Conservation (phyloP, 1,140 invertebrate genomes). For the Anthonomus grandis region DNA sequence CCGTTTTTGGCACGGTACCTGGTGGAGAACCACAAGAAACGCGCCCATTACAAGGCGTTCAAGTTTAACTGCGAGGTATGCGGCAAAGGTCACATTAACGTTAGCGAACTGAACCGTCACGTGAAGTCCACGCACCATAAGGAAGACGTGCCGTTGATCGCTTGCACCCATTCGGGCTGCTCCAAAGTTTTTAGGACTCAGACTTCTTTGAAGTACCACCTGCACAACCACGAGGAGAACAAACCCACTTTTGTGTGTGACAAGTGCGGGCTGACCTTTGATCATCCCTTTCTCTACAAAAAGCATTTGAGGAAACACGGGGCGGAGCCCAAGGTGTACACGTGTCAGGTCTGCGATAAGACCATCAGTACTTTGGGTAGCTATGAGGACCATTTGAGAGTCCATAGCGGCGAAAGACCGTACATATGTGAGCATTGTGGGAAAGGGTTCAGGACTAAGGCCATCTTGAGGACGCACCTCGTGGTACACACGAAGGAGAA, state of each 20-base stretch:
- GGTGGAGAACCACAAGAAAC: conserved; percentile 8
- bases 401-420: conserved; percentile 50
- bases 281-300: conserved; percentile 6
- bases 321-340: conserved; percentile 3
- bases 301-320: conserved; percentile 7
- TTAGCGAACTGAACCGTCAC: conserved; percentile 11
- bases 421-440: conserved; percentile 50
- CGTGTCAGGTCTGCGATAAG: conserved; percentile 52
- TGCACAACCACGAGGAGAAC: conserved; percentile 5
- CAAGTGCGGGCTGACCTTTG: conserved; percentile 14
- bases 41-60: conserved; percentile 10
- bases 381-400: conserved; percentile 54
- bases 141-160: background rate
- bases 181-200: conserved; percentile 9
- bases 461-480: conserved; percentile 56
- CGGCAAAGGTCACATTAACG: conserved; percentile 1
- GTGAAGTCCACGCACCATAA: conserved; percentile 4
- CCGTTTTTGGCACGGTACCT: background rate
- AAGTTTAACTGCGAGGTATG: conserved; percentile 8
- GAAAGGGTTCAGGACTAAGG: conserved; percentile 59
- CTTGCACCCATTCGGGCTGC: conserved; percentile 4
- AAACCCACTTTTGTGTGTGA: conserved; percentile 17
- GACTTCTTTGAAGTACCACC: conserved; percentile 10
- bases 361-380: conserved; percentile 48
- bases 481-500: conserved; percentile 49